Conservation (phyloP, 2,113 vertebrate species). For the Sebastes fasciatus region DNA sequence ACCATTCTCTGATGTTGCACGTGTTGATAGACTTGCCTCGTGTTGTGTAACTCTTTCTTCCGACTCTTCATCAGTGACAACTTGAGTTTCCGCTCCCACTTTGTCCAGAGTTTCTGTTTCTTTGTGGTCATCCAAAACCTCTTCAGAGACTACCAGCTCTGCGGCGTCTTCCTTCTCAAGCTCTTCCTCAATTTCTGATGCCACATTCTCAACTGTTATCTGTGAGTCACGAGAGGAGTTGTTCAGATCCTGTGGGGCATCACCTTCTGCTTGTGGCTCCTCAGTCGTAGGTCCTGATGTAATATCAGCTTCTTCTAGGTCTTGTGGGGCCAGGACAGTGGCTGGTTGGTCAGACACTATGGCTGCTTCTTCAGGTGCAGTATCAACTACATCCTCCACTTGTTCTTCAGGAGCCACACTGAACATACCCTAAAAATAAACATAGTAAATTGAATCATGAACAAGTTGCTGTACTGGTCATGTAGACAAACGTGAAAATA, state of each 20-base stretch:
- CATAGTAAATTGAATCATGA: background rate
- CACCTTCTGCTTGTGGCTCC: conserved; percentile 11
- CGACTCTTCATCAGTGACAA: background rate
- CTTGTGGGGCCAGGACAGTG: conserved; percentile 7
- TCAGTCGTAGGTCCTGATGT: background rate
- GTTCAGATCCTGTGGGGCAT: background rate
- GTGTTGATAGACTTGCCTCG: background rate
- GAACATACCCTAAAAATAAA: conserved; percentile 37
- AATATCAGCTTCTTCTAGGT: background rate
- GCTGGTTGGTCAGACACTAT: background rate
- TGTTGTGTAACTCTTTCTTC: background rate
- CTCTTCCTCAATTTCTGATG: conserved; percentile 52
- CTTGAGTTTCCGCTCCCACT: background rate
- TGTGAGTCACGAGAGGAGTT: conserved; percentile 18
- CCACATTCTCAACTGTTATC: conserved; percentile 57
- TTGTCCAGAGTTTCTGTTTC: conserved; percentile 7
- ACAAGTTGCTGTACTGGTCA: background rate
- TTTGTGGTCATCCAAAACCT: background rate
- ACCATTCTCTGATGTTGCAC: background rate
- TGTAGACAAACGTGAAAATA: background rate
- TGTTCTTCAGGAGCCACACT: conserved; percentile 1
- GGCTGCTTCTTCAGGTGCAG: conserved; percentile 6
- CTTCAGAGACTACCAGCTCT: background rate
- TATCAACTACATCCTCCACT: background rate
- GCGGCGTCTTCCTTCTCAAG: background rate